Evolutionary conservation across 2,113 vertebrate genomes (phyloP), one percentile per base, ranked within the genome.

Genomic region (Pseudonaja textilis): DNA sequence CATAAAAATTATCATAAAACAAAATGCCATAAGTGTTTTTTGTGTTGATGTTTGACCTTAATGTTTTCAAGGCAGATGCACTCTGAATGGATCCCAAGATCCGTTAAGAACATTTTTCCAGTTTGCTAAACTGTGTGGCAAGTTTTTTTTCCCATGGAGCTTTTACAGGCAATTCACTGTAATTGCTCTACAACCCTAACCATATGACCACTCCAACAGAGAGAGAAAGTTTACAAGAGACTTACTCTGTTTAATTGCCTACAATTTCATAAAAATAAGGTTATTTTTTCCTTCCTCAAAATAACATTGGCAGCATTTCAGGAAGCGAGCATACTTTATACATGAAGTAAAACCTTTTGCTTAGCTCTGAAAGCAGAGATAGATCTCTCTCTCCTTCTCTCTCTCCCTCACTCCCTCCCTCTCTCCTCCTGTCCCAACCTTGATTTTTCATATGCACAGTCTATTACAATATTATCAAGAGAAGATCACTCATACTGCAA

Each of bases 61-160:
- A 56, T 18, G 20, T 56, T 56, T 56, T 56, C 55, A 56, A 56
- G 5, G 55, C 55, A 56, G 18, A 56, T 56, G 22, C 20, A 22
- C 55, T 22, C 18, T 56, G 55, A 56, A 56, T 56, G 55, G 55
- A 56, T 56, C 55, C 55, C 55, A 22, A 56, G 5, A 56, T 56
- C 55, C 55, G 22, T 74, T 74, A 92, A 85, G 47, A 92, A 52
- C 22, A 61, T 64, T 87, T 86, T 56, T 91, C 50, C 25, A 92
- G 4, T 3, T 39, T 52, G 25, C 50, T 89, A 29, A 89, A n/a
- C 69, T n/a, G 14, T 54, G 57, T 6, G 42, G 61, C 34, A 90
- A 55, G 23, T 55, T 23, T 61, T 52, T 29, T 52, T 47, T 56
- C 5, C 50, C 34, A 20, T 47, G 89, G 22, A 91, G 23, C 1